phyloP scores from a whole-genome alignment of 1,140 invertebrate genomes.

The Hydropsyche tenuis region DNA sequence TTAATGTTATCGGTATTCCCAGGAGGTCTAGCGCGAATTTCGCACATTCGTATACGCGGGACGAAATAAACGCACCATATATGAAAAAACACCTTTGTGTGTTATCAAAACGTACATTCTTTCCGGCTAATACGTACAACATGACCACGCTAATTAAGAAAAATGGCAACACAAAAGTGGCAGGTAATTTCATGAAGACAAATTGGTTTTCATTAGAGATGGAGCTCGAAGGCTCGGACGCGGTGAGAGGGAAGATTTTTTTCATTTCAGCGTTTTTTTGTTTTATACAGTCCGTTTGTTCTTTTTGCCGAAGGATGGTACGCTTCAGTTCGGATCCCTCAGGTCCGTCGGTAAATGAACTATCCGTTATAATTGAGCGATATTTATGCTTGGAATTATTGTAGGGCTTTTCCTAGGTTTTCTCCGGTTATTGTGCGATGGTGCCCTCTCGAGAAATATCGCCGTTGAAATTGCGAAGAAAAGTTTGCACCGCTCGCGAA shows the following conservation, averaged over 20 bases:
- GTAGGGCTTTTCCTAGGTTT: too few species aligned
- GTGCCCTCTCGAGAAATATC: too few species aligned
- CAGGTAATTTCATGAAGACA: constrained; percentile 39
- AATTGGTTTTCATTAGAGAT: constrained; percentile 35
- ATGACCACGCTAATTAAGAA: constrained; percentile 34
- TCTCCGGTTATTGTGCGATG: too few species aligned
- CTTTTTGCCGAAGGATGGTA: too few species aligned
- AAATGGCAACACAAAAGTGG: constrained; percentile 37
- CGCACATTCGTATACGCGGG: neutral
- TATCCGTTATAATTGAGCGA: too few species aligned
- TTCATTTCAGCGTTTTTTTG: too few species aligned
- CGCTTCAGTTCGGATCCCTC: too few species aligned
- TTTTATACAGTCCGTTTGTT: too few species aligned
- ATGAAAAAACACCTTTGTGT: neutral
- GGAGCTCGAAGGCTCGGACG: constrained; percentile 1
- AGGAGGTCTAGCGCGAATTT: neutral
- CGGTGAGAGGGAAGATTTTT: neutral
- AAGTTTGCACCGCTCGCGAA: too few species aligned
- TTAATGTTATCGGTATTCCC: constrained; percentile 18
- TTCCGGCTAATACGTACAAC: neutral
- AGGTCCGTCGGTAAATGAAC: too few species aligned
- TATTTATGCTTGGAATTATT: too few species aligned
- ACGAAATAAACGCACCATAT: neutral
- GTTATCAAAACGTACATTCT: neutral
- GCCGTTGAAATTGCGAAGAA: too few species aligned